Base-by-base conservation (phyloP, 2,888 invertebrate species). In the Polietes domitor region DNA sequence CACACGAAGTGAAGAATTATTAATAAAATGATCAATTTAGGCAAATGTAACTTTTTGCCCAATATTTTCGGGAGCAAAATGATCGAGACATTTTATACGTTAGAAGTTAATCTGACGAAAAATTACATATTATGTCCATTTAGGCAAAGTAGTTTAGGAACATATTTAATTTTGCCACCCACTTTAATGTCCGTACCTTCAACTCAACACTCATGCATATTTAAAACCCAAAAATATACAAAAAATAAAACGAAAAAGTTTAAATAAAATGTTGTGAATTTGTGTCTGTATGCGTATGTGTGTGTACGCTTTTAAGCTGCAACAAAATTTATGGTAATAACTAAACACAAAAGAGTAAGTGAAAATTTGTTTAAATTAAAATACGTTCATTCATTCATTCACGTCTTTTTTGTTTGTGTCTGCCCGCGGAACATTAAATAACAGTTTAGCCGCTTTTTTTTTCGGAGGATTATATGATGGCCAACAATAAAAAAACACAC, bases 281-380 rank as follows among this genome's bases (percentile, higher is more conserved):
- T 63, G 63, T 63, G 63, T 63, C n/a, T 9, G 32, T 7, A 7
- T 32, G 7, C 7, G 32, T 32, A 32, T 32, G 32, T 32, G 32
- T 37, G 37, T 37, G 37, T 37, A 12, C 12, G 37, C 4, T 37
- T 7, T 26, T 28, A 61, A 61, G 61, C 61, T 61, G 26, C 37
- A 24, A 68, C 68, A 24, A 68, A 68, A 68, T 68, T 68, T 68
- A 68, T 68, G 68, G 24, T 68, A 68, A 68, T 68, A 68, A 68
- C 53, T 63, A 71, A 78, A 72, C 50, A 63, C 63, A 32, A 19
- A 41, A 63, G 78, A 73, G 63, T 72, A 78, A 72, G 63, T 78
- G 78, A 78, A 73, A 78, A 73, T 73, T 78, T 78, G 65, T 78
- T 77, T 76, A 68, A 68, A 55, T 65, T 43, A 76, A 76, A 76